These are phyloP conservation scores for Amyelois transitella DNA, from an alignment of 1,140 invertebrate genomes.

Conservation along the genomic window DNA sequence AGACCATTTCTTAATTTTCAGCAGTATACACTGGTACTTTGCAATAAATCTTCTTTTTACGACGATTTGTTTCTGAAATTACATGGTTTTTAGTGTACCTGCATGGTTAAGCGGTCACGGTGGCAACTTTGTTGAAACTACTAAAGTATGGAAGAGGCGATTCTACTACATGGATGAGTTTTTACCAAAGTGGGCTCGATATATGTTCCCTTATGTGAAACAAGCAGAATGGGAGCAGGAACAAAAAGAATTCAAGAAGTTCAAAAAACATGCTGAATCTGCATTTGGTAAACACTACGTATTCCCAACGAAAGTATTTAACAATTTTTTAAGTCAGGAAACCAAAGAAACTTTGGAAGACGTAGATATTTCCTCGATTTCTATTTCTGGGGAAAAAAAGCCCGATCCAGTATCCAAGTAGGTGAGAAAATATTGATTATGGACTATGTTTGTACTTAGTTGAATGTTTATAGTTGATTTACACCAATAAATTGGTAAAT, in stretches of 20 bases:
- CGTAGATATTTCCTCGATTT: conserved; percentile 8
- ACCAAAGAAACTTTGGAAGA: conserved; percentile 34
- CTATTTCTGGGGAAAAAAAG: not conserved
- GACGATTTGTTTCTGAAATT: not conserved
- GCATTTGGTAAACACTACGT: conserved; percentile 46
- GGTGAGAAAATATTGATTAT: too few species aligned
- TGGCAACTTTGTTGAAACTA: conserved; percentile 38
- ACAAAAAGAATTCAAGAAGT: conserved; percentile 35
- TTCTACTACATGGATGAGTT: conserved; percentile 54
- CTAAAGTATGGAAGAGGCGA: conserved; percentile 42
- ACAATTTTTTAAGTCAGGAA: conserved; percentile 30
- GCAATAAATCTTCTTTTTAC: not conserved
- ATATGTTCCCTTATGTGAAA: conserved; percentile 35
- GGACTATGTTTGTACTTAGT: too few species aligned
- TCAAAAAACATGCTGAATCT: conserved; percentile 38
- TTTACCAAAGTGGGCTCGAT: conserved; percentile 40
- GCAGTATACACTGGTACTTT: not conserved
- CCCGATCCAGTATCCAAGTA: too few species aligned
- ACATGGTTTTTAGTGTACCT: conserved; percentile 37
- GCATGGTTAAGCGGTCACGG: conserved; percentile 40
- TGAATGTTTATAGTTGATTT: too few species aligned
- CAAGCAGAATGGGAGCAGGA: conserved; percentile 44
- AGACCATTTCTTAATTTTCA: too few species aligned
- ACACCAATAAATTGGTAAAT: too few species aligned
- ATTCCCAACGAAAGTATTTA: conserved; percentile 34